Evolutionary conservation across 2,888 invertebrate genomes (phyloP).

Genomic region (Axea sp.): DNA sequence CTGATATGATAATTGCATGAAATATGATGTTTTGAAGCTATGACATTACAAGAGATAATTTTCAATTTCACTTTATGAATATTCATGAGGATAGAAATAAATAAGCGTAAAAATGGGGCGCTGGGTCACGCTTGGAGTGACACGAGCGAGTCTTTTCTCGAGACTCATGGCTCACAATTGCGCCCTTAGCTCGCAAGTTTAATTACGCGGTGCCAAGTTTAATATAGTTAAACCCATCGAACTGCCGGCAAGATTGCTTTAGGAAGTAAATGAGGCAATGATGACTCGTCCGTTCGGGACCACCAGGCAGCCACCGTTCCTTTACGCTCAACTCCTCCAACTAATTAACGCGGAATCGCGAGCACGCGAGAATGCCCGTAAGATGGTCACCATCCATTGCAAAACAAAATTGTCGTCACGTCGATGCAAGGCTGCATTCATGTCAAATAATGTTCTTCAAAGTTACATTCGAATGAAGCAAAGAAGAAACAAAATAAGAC

Average conservation of each 20-base stretch:
- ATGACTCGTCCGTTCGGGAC: constrained; percentile 77
- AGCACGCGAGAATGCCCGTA: constrained; percentile 55
- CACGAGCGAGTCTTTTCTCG: constrained; percentile 25
- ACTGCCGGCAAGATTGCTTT: constrained; percentile 75
- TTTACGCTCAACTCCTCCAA: constrained; percentile 63
- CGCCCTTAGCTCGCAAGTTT: constrained; percentile 71
- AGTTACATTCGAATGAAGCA: too few species aligned
- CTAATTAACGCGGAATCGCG: constrained; percentile 72
- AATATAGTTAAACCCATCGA: constrained; percentile 75
- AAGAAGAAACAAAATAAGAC: too few species aligned
- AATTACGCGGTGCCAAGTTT: constrained; percentile 77
- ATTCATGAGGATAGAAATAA: constrained; percentile 46
- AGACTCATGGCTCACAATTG: constrained; percentile 43
- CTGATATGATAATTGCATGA: constrained; percentile 25
- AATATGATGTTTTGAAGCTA: constrained; percentile 26
- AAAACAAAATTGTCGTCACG: constrained; percentile 49
- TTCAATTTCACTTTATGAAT: constrained; percentile 48
- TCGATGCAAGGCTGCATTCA: constrained; percentile 8
- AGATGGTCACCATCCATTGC: constrained; percentile 48
- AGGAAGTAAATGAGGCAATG: constrained; percentile 78
- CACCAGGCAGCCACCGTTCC: constrained; percentile 71
- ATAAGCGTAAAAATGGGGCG: constrained; percentile 54
- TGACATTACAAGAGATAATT: constrained; percentile 46
- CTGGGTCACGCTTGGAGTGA: constrained; percentile 53
- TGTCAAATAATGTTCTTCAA: neutral